Base-by-base conservation (phyloP, 2,888 invertebrate species). In the Leucoma salicis region DNA sequence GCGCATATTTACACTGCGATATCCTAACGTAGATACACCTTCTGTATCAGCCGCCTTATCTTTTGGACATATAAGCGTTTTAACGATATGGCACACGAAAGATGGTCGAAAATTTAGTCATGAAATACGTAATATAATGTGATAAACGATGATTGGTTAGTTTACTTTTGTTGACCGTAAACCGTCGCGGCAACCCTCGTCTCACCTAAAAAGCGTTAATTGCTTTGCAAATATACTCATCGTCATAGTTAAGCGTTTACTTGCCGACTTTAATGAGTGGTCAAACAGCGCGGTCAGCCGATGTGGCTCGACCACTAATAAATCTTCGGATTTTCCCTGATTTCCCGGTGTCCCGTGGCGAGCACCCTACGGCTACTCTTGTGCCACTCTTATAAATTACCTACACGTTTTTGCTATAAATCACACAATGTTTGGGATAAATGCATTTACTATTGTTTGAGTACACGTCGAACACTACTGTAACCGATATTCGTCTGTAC, bases 401-500 rank as follows among this genome's bases (percentile, higher is more conserved):
- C 82, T 74, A 84, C 88, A 87, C 84, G 83, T 83, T 84, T 83
- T 74, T 70, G 74, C 83, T 70, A 87, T 89, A 87, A 88, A 89
- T 88, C 87, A 85, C 78, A 83, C 81, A 82, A 85, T 79, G 78
- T 74, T 70, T 72, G 63, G 67, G 74, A 82, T 84, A 85, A 88
- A 86, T 88, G 86, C 83, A 80, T 84, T 87, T 83, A 85, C 84
- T 82, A 87, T 87, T 87, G 86, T 88, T 86, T 78, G 82, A 82
- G 80, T 77, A 79, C 81, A 81, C 81, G 77, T 79, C 72, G 70
- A 66, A 74, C 73, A 74, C 67, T 65, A 70, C 73, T 68, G 63
- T 63, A 66, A 66, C 65, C 68, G 61, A 64, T 64, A 63, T 65
- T 61, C 55, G 51, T 53, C 59, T 64, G 60, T 61, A 60, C n/a